Base-by-base conservation (phyloP, 2,113 vertebrate species). In the Podilymbus podiceps region DNA sequence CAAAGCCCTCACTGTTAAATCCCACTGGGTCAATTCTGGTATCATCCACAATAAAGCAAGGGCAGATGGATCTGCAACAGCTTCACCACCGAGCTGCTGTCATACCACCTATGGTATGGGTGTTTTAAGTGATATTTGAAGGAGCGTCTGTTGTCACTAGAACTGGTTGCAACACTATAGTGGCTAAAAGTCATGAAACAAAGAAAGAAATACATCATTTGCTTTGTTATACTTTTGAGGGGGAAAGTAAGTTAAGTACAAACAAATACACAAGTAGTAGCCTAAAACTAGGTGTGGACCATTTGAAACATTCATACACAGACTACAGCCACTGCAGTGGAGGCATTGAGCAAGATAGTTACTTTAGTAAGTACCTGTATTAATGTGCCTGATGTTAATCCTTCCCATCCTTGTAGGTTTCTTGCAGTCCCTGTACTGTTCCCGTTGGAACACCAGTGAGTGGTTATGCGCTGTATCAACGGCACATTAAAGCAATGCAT, bases 401-500 rank as follows among this genome's bases (percentile, higher is more conserved):
- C 96, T 84, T 8, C 63, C 49, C 22, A 8, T 67, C n/a, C 40
- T 23, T 96, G 23, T 79, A 99, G 96, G 98, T 99, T 47, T 98
- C 98, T 19, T 99, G 98, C 68, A 98, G 98, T 53, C 97, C 98
- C 5, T 98, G 98, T 31, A 98, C 96, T 4, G 96, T 99, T 44
- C 97, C 99, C 1, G 97, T 99, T 6, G 98, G 98, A 53, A 95
- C 98, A 10, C 97, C 98, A 0, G 97, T 99, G 73, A 99, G 99
- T 2, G 99, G 99, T 21, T 99, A 98, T 2, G 97, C 99, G 1
- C 99, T 99, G 90, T 98, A 99, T 89, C 99, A 99, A 82, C 98
- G 99, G 71, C 99, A 99, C 94, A 99, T 99, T 93, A 99, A 99
- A 96, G 99, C 99, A 2, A 99, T 98, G 96, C 99, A 99, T 14